Conservation (phyloP, 2,797 vertebrate species). For the Enteromius unitaeniatus region DNA sequence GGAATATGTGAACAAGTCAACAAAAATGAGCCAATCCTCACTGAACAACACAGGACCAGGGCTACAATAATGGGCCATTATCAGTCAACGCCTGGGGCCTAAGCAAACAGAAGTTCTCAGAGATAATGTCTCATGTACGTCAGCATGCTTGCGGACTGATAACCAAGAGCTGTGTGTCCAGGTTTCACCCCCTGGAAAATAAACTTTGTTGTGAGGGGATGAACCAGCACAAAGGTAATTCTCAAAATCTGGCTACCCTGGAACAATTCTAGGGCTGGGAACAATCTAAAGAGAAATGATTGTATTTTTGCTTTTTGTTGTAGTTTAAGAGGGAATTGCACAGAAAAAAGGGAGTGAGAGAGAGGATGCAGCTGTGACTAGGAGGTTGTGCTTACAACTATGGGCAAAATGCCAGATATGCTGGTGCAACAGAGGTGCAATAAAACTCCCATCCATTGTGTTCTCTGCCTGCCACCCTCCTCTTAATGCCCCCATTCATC, state of each 20-base stretch:
- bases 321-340: background rate
- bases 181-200: conserved; percentile 61
- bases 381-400: conserved; percentile 31
- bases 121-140: conserved; percentile 77
- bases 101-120: conserved; percentile 76
- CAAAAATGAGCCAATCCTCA: conserved; percentile 51
- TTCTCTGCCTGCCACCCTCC: conserved; percentile 58
- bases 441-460: conserved; percentile 79
- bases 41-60: conserved; percentile 64
- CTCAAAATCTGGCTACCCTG: conserved; percentile 5
- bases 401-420: conserved; percentile 69
- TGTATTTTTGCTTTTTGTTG: background rate
- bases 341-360: conserved; percentile 57
- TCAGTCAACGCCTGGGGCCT: conserved; percentile 68
- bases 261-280: conserved; percentile 3
- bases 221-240: conserved; percentile 24
- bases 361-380: conserved; percentile 56
- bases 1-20: conserved; percentile 48
- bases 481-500: conserved; percentile 80
- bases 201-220: conserved; percentile 68
- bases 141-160: conserved; percentile 64
- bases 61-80: conserved; percentile 75
- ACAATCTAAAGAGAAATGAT: background rate
- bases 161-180: conserved; percentile 61
- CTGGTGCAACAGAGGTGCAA: conserved; percentile 66